phyloP scores from a whole-genome alignment of 2,888 invertebrate genomes.

The Drosophila sordidapex region DNA sequence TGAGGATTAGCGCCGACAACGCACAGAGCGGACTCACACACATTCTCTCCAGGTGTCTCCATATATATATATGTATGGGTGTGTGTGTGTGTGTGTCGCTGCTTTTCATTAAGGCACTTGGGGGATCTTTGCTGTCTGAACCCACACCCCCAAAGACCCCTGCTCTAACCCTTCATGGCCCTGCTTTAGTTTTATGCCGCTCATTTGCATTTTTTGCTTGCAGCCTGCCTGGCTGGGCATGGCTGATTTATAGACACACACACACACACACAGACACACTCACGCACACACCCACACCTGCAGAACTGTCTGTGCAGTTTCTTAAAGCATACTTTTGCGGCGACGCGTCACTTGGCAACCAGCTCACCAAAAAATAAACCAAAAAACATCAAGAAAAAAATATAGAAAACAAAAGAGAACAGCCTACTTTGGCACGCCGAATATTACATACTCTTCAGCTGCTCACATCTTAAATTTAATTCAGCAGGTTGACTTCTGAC shows the following conservation, averaged over 20 bases:
- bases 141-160: conserved; percentile 10
- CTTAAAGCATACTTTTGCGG: conserved; percentile 45
- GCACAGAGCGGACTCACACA: conserved; percentile 41
- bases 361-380: conserved; percentile 16
- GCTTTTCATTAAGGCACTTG: conserved; percentile 78
- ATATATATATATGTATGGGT: not conserved
- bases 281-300: not conserved
- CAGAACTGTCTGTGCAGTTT: conserved; percentile 43
- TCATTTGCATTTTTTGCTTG: conserved; percentile 75
- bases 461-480: not conserved
- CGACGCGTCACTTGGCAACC: conserved; percentile 50
- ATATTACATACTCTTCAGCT: not conserved
- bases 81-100: conserved; percentile 41
- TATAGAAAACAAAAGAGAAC: conserved; percentile 16
- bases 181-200: conserved; percentile 59
- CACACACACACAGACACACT: not conserved
- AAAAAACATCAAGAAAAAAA: conserved; percentile 23
- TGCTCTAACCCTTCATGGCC: conserved; percentile 8
- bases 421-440: not conserved
- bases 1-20: conserved; percentile 83
- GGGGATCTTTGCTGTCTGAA: conserved; percentile 68
- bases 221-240: conserved; percentile 44
- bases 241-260: conserved; percentile 52
- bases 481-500: not conserved
- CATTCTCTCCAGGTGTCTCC: conserved; percentile 28